Evolutionary conservation across 2,797 vertebrate genomes (phyloP).

Genomic region (Danio jaintianensis): DNA sequence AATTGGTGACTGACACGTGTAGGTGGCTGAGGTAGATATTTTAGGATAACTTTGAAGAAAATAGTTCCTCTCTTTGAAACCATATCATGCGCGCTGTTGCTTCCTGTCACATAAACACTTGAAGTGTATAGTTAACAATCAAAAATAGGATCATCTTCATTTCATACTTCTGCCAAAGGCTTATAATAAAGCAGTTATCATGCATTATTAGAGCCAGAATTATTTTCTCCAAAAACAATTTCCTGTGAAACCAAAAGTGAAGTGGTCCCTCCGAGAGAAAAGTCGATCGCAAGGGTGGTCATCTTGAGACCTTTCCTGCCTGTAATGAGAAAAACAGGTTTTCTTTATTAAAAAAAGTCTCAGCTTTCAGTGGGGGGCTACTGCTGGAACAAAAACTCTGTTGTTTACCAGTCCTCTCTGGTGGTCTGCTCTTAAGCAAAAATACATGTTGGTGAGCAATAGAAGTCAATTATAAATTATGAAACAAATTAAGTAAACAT

Average conservation of each 20-base stretch:
- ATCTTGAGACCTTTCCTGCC: conserved; percentile 4
- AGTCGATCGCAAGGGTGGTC: conserved; percentile 28
- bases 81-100: conserved; percentile 7
- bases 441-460: conserved; percentile 1
- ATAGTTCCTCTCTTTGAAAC: conserved; percentile 35
- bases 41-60: conserved; percentile 15
- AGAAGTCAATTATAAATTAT: conserved; percentile 2
- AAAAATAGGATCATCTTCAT: not conserved
- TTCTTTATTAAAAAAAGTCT: conserved; percentile 43
- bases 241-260: conserved; percentile 29
- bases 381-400: conserved; percentile 42
- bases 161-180: not conserved
- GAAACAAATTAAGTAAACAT: not conserved
- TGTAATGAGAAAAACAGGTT: conserved; percentile 52
- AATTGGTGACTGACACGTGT: conserved; percentile 45
- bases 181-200: not conserved
- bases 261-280: conserved; percentile 7
- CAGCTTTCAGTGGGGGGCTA: conserved; percentile 44
- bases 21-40: conserved; percentile 29
- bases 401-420: conserved; percentile 37
- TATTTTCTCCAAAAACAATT: not conserved
- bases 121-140: not conserved
- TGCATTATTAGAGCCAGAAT: conserved; percentile 9
- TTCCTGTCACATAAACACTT: conserved; percentile 20
- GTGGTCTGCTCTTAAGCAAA: conserved; percentile 35